phyloP scores from a whole-genome alignment of 2,888 invertebrate species.

The Lagria hirta region DNA sequence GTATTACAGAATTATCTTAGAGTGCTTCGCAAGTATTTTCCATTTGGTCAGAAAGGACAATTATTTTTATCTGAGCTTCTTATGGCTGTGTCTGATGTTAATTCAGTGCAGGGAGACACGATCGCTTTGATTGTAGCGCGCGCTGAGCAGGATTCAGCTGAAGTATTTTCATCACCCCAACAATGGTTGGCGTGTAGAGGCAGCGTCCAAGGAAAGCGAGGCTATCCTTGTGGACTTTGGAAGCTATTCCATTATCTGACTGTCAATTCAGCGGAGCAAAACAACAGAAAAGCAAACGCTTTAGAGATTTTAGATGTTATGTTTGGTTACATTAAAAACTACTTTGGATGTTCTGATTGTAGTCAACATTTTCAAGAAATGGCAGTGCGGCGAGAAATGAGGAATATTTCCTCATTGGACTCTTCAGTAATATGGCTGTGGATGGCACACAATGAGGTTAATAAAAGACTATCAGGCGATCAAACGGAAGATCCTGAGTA shows the following conservation, averaged over 20 bases:
- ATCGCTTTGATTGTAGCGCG: constrained; percentile 59
- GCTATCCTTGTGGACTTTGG: constrained; percentile 96
- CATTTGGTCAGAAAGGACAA: constrained; percentile 69
- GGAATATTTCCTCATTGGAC: constrained; percentile 68
- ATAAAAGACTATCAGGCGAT: constrained; percentile 82
- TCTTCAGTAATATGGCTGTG: constrained; percentile 90
- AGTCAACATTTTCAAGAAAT: constrained; percentile 85
- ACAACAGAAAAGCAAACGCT: constrained; percentile 57
- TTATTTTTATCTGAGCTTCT: constrained; percentile 65
- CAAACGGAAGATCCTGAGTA: constrained; percentile 85
- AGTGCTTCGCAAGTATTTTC: constrained; percentile 76
- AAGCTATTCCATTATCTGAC: constrained; percentile 90
- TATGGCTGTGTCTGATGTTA: constrained; percentile 56
- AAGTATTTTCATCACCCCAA: constrained; percentile 59
- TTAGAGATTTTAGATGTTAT: constrained; percentile 77
- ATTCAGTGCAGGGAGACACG: constrained; percentile 61
- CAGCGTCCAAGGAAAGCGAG: constrained; percentile 72
- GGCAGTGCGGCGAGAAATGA: constrained; percentile 71
- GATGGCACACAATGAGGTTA: constrained; percentile 92
- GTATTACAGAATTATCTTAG: constrained; percentile 75
- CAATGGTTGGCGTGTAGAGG: constrained; percentile 83
- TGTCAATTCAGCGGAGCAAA: constrained; percentile 66
- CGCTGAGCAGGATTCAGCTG: constrained; percentile 58
- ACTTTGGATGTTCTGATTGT: constrained; percentile 93
- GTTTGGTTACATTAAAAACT: constrained; percentile 84